Base-by-base conservation (phyloP, 2,888 invertebrate species). In the Cheilosia variabilis region DNA sequence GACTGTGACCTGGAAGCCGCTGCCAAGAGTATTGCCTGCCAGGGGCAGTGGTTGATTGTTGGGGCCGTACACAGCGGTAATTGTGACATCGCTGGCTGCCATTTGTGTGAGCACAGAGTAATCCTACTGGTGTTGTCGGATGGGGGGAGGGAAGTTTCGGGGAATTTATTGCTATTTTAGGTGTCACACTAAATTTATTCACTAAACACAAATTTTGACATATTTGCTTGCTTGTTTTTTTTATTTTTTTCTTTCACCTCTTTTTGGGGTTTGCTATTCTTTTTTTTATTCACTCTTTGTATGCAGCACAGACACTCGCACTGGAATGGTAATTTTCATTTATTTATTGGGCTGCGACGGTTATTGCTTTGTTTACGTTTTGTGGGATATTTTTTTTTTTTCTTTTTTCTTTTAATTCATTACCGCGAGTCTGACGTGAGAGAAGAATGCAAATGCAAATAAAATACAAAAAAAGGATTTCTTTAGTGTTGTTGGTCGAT, bases 11-110 rank as follows among this genome's bases (percentile, higher is more conserved):
- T 88, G 88, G 87, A 89, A 87, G 1, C 89, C 87, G 5, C 89
- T 89, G 45, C 92, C 92, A 63, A 92, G 80, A n/a, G 90, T 90
- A 69, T 87, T 91, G 76, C 91, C 91, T 19, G 90, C 89, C 79
- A 91, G 81, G 52, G 91, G 92, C 87, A 91, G 81, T 45, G 89
- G 75, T 76, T 91, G 92, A 9, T 92, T 92, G 79, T 91, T 92
- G 52, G 91, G 89, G 68, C 92, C 91, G 53, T 90, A 87, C 53
- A 91, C 91, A 84, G 90, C 90, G 24, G 89, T 89, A 77, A 91
- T 91, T 88, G 88, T 88, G 63, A 66, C 81, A 75, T 88, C 89
- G 87, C 87, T 88, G 47, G 63, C 78, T 68, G 78, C 69, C 78
- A 58, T 73, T 79, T 62, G 13, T 63, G 9, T 15, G n/a, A n/a